These are phyloP conservation scores for Coelinius sp. DNA, from an alignment of 2,888 invertebrate genomes.

Conservation along the genomic window DNA sequence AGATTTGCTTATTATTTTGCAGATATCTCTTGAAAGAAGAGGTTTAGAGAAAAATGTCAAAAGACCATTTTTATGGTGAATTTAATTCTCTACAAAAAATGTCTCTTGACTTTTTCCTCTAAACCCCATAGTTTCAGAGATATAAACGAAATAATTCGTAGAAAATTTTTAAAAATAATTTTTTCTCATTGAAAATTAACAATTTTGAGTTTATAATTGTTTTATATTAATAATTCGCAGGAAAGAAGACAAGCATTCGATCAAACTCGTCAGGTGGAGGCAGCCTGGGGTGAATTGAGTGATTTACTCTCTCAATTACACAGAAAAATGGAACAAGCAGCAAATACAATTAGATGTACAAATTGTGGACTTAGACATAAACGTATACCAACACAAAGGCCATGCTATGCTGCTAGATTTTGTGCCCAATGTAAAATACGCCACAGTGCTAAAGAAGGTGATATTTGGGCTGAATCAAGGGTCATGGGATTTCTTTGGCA, in stretches of 20 bases:
- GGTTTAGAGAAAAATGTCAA: background rate
- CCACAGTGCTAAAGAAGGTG: slow-evolving; percentile 94
- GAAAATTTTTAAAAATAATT: no score
- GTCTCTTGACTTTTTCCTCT: background rate
- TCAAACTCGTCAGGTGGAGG: slow-evolving; percentile 83
- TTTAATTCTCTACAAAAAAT: no score
- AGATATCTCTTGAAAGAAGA: background rate
- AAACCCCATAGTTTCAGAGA: background rate
- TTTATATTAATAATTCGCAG: slow-evolving; percentile 67
- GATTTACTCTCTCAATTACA: slow-evolving; percentile 90
- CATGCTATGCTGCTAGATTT: slow-evolving; percentile 92
- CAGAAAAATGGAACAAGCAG: slow-evolving; percentile 94
- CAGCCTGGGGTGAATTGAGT: slow-evolving; percentile 90
- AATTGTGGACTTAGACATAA: slow-evolving; percentile 93
- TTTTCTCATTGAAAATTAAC: background rate
- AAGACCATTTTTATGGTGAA: no score
- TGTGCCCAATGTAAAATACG: slow-evolving; percentile 91
- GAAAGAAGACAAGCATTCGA: slow-evolving; percentile 83
- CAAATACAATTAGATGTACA: slow-evolving; percentile 94
- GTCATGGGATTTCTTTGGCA: slow-evolving; percentile 92
- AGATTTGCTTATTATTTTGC: background rate
- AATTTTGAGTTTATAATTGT: no score
- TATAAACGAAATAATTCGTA: no score
- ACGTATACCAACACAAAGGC: slow-evolving; percentile 87
- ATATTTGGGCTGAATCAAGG: slow-evolving; percentile 95